phyloP scores from a whole-genome alignment of 2,797 vertebrate genomes.

The Garrulus glandarius region DNA sequence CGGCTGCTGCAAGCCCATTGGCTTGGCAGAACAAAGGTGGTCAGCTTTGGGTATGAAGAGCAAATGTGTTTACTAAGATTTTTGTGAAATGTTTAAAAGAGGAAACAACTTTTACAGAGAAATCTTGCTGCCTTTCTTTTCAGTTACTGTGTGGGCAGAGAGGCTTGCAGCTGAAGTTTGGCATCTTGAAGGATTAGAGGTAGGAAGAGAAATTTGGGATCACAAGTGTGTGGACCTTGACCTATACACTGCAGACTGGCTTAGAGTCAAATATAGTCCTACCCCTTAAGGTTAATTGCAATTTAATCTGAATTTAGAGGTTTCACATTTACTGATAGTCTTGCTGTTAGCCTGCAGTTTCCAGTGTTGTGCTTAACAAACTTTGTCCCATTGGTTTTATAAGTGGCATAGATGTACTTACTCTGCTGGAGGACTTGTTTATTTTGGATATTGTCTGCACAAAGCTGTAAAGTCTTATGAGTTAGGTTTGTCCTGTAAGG shows the following conservation, averaged over 20 bases:
- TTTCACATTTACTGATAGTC: not conserved
- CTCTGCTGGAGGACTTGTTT: not conserved
- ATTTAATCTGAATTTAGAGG: not conserved
- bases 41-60: not conserved
- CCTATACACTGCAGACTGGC: not conserved
- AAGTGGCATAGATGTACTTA: not conserved
- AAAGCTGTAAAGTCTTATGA: not conserved
- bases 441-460: not conserved
- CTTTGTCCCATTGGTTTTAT: not conserved
- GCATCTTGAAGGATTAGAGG: not conserved
- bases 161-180: not conserved
- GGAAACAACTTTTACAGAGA: not conserved
- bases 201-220: not conserved
- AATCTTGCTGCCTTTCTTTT: not conserved
- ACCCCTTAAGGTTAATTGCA: not conserved
- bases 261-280: not conserved
- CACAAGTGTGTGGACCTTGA: not conserved
- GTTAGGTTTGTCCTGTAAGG: not conserved
- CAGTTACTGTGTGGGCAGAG: not conserved
- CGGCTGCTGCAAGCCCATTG: not conserved
- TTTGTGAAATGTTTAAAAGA: not conserved
- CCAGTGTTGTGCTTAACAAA: not conserved
- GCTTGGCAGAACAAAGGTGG: not conserved
- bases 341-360: not conserved
- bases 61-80: not conserved